phyloP scores from a whole-genome alignment of 1,140 invertebrate genomes.

The Aricia agestis region DNA sequence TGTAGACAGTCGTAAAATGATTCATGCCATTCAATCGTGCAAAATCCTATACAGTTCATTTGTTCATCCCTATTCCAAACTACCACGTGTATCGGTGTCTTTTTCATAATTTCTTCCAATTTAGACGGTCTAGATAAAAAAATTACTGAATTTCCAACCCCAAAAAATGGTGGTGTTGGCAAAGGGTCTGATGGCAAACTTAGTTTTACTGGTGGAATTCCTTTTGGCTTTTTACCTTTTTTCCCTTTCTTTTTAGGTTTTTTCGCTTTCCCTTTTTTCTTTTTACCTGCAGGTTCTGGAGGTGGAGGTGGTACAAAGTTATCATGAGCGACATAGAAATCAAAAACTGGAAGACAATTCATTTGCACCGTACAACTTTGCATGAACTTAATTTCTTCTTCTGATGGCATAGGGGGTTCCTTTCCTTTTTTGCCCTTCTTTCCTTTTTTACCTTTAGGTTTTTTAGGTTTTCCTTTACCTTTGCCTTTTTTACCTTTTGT shows the following conservation, averaged over 20 bases:
- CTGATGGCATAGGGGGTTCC: conserved; percentile 58
- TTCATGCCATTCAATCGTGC: conserved; percentile 59
- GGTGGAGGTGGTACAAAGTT: conserved; percentile 67
- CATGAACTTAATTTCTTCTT: conserved; percentile 70
- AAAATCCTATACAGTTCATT: conserved; percentile 64
- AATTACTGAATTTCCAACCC: conserved; percentile 61
- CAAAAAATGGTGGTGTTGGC: conserved; percentile 63
- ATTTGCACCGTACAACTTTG: conserved; percentile 67
- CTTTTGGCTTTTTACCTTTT: conserved; percentile 48
- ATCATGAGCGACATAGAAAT: conserved; percentile 66
- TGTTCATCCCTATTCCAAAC: conserved; percentile 67
- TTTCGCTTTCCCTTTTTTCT: conserved; percentile 43
- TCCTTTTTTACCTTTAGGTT: conserved; percentile 53
- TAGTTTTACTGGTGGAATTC: conserved; percentile 38
- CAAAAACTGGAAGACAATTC: conserved; percentile 62
- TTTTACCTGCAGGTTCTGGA: conserved; percentile 41
- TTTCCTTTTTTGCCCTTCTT: conserved; percentile 65
- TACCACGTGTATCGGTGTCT: conserved; percentile 63
- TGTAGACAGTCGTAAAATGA: conserved; percentile 58
- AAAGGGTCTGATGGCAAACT: conserved; percentile 61
- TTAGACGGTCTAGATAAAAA: conserved; percentile 65
- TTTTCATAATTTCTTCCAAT: conserved; percentile 52
- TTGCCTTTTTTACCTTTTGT: conserved; percentile 47
- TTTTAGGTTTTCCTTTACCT: conserved; percentile 32
- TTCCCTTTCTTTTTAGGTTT: conserved; percentile 41